Conservation (phyloP, 2,888 invertebrate genomes). For the Drosophila robusta region DNA sequence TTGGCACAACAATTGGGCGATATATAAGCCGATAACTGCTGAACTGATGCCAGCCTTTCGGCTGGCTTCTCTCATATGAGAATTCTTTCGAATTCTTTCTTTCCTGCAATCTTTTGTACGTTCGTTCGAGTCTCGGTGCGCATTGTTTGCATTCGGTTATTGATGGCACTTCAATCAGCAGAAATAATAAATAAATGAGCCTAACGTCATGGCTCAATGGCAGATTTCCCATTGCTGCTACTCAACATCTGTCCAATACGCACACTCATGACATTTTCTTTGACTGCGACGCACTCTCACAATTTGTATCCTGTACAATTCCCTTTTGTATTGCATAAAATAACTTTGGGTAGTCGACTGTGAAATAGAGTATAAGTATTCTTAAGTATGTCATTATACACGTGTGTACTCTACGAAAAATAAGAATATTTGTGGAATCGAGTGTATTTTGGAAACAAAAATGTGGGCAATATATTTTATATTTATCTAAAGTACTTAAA, state of each 20-base stretch:
- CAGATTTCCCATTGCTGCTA: conserved; percentile 8
- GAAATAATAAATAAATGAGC: conserved; percentile 77
- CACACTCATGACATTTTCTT: conserved; percentile 26
- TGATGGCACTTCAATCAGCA: conserved; percentile 75
- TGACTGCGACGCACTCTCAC: conserved; percentile 14
- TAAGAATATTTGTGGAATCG: not conserved
- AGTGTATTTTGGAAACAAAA: too few species aligned
- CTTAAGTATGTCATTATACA: conserved; percentile 20
- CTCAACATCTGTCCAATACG: not conserved
- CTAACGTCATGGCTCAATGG: conserved; percentile 67
- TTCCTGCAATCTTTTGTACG: not conserved
- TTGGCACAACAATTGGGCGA: conserved; percentile 1
- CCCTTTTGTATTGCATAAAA: conserved; percentile 48
- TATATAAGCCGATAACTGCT: conserved; percentile 17
- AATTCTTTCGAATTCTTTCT: conserved; percentile 4
- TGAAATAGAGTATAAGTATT: conserved; percentile 11
- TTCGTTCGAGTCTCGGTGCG: conserved; percentile 19
- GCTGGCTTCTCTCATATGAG: not conserved
- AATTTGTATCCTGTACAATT: conserved; percentile 34
- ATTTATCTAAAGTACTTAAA: too few species aligned
- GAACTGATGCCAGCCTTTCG: conserved; percentile 6
- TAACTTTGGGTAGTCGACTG: conserved; percentile 35
- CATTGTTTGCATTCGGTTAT: conserved; percentile 67
- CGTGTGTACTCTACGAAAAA: not conserved
- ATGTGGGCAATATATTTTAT: too few species aligned